Base-by-base conservation (phyloP, 2,797 vertebrate genomes). In the Peromyscus nudipes region DNA sequence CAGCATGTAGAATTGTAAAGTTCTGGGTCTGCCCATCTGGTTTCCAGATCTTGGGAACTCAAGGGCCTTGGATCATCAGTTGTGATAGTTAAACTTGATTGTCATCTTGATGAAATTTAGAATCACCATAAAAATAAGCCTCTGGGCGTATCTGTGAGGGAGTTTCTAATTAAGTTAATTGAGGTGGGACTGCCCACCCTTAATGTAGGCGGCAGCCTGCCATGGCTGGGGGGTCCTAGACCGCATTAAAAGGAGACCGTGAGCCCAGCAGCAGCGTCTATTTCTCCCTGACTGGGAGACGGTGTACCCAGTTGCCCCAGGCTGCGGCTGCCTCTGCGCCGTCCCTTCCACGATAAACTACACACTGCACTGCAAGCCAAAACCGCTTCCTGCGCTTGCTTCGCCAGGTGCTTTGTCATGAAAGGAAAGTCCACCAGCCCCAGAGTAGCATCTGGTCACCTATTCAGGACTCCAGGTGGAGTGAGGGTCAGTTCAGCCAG, bases 121-220 rank as follows among this genome's bases (percentile, higher is more conserved):
- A 46, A 64, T 31, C 60, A 19, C 37, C n/a, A 46, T 52, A 69
- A 49, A 57, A 86, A 69, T 23, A 86, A 69, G n/a, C 84, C 84
- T 86, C 31, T 10, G 64, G 65, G 84, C 23, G 4, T n/a, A 25
- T 69, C 84, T 86, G 64, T 52, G 31, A 69, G 83, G 64, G 64
- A 52, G 46, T n/a, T 69, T 69, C 84, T 52, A 25, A 14, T 86
- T 86, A 86, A 37, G 84, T 69, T 86, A 86, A 86, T 69, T 86
- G 65, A 69, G 34, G 64, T 86, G 84, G 84, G 84, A 52, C 69
- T 86, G 69, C 67, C 34, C 65, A 86, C 21, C 84, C 84, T 69
- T 37, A 52, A 52, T 85, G 83, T 49, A 25, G 83, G 62, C 19
- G 21, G 65, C 46, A 52, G 19, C 0, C 1, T 37, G 64, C 65